phyloP scores from a whole-genome alignment of 1,140 invertebrate species.

The Pogonus chalceus region DNA sequence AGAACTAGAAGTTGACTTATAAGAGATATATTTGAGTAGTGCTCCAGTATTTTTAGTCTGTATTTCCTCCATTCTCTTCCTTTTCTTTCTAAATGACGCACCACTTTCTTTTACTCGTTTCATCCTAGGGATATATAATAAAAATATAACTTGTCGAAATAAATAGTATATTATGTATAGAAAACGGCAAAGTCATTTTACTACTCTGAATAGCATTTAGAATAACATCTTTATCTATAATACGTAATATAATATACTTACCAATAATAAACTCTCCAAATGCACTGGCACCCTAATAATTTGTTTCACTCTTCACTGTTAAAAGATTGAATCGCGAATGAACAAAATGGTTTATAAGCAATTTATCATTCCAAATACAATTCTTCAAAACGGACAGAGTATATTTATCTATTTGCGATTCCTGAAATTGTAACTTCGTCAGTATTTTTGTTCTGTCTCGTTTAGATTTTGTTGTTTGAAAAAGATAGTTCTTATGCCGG shows the following conservation, averaged over 20 bases:
- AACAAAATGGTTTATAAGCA: too few relatives aligned
- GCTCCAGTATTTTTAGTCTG: background rate
- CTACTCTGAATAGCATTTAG: background rate
- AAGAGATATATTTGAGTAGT: slow-evolving; percentile 5
- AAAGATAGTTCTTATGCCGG: too few relatives aligned
- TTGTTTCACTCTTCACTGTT: too few relatives aligned
- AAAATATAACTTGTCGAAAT: background rate
- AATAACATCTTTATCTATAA: background rate
- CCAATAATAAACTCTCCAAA: too few relatives aligned
- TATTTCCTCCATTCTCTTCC: background rate
- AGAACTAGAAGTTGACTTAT: background rate
- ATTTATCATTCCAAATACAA: too few relatives aligned
- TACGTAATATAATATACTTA: background rate
- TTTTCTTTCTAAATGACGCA: background rate
- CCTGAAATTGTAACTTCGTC: too few relatives aligned
- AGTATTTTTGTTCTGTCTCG: too few relatives aligned
- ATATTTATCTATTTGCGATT: too few relatives aligned
- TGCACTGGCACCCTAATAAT: too few relatives aligned
- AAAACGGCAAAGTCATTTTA: background rate
- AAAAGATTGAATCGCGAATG: too few relatives aligned
- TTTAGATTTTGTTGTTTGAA: too few relatives aligned
- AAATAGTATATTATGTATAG: background rate
- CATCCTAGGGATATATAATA: background rate
- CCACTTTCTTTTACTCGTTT: background rate
- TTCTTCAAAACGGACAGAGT: too few relatives aligned